phyloP scores from a whole-genome alignment of 1,140 invertebrate species.

The Drosophila cardini region DNA sequence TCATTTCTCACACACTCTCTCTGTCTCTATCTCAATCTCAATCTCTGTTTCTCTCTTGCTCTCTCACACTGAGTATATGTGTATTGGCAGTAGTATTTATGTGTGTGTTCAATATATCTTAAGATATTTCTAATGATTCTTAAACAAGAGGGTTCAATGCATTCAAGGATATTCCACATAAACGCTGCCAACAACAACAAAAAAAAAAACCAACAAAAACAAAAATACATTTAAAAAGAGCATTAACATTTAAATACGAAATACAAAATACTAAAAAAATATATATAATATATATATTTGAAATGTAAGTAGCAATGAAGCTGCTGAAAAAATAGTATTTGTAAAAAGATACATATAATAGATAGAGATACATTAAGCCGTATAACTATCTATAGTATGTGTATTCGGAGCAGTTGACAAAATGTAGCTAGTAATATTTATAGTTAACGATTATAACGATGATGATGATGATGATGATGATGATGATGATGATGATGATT shows the following conservation, averaged over 20 bases:
- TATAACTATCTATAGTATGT: conserved; percentile 14
- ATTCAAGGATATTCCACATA: conserved; percentile 21
- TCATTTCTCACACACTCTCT: background rate
- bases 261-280: background rate
- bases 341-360: conserved; percentile 25
- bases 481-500: conserved; percentile 15
- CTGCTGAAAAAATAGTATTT: conserved; percentile 29
- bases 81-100: background rate
- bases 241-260: background rate
- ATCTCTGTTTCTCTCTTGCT: no score
- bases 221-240: conserved; percentile 20
- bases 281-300: conserved; percentile 9
- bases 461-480: conserved; percentile 21
- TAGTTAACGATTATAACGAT: conserved; percentile 24
- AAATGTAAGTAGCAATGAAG: conserved; percentile 52
- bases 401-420: conserved; percentile 55
- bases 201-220: background rate
- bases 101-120: background rate
- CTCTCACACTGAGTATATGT: background rate
- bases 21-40: no score
- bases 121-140: background rate
- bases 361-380: conserved; percentile 30
- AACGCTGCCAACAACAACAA: background rate
- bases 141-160: background rate
- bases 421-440: conserved; percentile 73